Conservation (phyloP, 2,888 invertebrate species). For the Caradrina clavipalpis region DNA sequence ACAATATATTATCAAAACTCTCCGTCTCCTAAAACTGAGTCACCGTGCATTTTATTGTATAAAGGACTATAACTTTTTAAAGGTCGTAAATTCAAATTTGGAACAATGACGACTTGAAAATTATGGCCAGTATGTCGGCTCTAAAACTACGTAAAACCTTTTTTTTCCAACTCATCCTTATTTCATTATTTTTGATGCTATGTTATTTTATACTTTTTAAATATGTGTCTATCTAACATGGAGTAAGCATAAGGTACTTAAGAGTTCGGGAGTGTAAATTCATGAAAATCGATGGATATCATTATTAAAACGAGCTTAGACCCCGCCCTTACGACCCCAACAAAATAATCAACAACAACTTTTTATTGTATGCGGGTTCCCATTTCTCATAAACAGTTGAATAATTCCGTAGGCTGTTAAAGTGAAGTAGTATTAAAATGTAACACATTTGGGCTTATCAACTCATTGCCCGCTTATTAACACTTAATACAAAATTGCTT, state of each 20-base stretch:
- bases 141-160: too few species aligned
- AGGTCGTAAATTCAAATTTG: neutral
- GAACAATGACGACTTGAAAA: too few species aligned
- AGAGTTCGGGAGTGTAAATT: too few species aligned
- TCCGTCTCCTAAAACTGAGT: neutral
- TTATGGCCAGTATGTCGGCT: too few species aligned
- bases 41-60: neutral
- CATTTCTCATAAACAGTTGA: conserved; percentile 38
- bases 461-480: conserved; percentile 4
- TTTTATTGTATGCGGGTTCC: conserved; percentile 46
- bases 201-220: too few species aligned
- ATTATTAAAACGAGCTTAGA: neutral
- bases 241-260: too few species aligned
- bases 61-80: neutral
- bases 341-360: conserved; percentile 39
- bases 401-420: conserved; percentile 50
- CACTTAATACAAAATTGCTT: neutral
- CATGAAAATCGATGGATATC: neutral
- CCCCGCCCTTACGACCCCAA: neutral
- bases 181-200: too few species aligned
- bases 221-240: too few species aligned
- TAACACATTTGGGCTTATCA: conserved; percentile 44
- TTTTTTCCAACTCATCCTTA: too few species aligned
- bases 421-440: conserved; percentile 40
- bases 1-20: too few species aligned